phyloP scores from a whole-genome alignment of 2,888 invertebrate genomes.

The Dermolepida albohirtum region DNA sequence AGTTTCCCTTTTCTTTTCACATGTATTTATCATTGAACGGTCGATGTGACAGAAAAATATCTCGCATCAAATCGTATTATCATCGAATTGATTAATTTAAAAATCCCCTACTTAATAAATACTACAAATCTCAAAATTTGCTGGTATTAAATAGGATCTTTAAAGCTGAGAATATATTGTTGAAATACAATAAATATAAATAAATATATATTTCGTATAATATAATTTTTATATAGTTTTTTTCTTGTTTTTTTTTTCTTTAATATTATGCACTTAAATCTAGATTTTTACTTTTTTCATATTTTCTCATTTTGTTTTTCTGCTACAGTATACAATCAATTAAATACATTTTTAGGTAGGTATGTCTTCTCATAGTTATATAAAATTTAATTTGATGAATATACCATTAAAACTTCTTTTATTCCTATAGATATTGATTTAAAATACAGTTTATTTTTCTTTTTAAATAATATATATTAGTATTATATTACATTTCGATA shows the following conservation, averaged over 20 bases:
- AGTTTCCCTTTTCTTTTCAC: neutral
- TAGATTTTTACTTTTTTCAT: constrained; percentile 14
- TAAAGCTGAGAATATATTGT: constrained; percentile 49
- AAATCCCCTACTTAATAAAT: constrained; percentile 50
- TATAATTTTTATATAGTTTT: constrained; percentile 7
- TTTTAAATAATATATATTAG: constrained; percentile 38
- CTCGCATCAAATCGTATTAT: constrained; percentile 18
- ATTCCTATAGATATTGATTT: constrained; percentile 55
- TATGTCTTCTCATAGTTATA: constrained; percentile 51
- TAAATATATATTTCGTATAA: constrained; percentile 43
- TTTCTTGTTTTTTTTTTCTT: constrained; percentile 12
- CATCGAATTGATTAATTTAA: constrained; percentile 46
- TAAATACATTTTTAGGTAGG: constrained; percentile 52
- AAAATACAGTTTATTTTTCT: constrained; percentile 48
- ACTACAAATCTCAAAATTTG: constrained; percentile 49
- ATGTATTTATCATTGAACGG: constrained; percentile 11
- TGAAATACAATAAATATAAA: constrained; percentile 49
- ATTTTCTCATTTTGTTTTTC: constrained; percentile 26
- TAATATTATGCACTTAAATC: constrained; percentile 33
- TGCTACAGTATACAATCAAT: constrained; percentile 45
- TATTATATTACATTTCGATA: constrained; percentile 47
- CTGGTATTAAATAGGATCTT: constrained; percentile 50
- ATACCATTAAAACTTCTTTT: constrained; percentile 51
- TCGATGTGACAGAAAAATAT: constrained; percentile 33
- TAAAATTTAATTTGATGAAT: constrained; percentile 54